Percentiles rank a stretch among this genome's conserved stretches.
phyloP scores from a whole-genome alignment of 2,113 vertebrate species.

The Odobenus rosmarus region DNA sequence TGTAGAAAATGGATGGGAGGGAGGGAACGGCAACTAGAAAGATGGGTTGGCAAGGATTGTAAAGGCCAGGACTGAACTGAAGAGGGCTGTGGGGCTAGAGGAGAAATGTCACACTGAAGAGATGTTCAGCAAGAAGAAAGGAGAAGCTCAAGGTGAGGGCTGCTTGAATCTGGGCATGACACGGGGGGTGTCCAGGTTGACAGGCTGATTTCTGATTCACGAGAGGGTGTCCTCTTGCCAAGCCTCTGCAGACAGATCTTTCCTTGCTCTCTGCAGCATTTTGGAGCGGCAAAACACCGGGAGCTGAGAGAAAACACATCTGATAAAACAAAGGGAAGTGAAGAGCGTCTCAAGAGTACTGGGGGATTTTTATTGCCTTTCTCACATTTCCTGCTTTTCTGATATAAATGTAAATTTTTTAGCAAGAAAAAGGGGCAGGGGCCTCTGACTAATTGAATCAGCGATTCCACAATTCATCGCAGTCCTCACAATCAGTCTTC shows the following conservation, averaged over 20 bases:
- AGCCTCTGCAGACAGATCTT: no score
- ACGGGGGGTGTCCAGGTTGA: rapidly evolving
- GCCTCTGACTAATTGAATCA: constrained; percentile 65
- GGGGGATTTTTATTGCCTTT: constrained; percentile 32
- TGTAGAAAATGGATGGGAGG: no score
- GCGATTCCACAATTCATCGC: constrained; percentile 61
- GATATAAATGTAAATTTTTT: constrained; percentile 78
- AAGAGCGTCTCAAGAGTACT: background rate
- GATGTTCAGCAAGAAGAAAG: background rate
- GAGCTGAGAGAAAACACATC: background rate
- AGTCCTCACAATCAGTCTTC: constrained; percentile 46
- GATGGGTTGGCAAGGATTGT: background rate
- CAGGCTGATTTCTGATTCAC: background rate
- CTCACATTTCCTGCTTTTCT: constrained; percentile 56
- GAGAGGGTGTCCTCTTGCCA: background rate
- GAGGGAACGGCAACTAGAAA: background rate
- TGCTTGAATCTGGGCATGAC: background rate
- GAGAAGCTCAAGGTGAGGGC: rapidly evolving
- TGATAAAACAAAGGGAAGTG: constrained; percentile 12
- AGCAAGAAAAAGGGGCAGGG: background rate
- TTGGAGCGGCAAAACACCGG: background rate
- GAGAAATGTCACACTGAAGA: background rate
- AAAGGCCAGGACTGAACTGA: background rate
- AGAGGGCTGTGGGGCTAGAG: background rate
- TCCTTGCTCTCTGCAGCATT: background rate